A percentile compares a stretch with the other conserved stretches of the same genome.
These are phyloP conservation scores for Okapia johnstoni DNA, from an alignment of 2,113 vertebrate species.

Conservation along the genomic window DNA sequence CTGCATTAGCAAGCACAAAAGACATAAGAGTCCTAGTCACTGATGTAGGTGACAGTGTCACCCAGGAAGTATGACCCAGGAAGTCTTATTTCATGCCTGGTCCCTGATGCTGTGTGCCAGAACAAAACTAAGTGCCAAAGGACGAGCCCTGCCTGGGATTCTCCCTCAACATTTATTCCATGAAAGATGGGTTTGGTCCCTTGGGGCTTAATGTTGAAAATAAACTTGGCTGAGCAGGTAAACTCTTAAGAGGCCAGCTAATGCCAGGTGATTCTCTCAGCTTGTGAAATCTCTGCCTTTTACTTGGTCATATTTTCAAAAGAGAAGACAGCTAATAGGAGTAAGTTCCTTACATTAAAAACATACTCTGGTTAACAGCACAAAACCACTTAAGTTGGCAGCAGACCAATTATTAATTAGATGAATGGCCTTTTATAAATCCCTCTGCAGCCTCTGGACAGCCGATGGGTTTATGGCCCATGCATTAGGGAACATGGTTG, in stretches of 20 bases:
- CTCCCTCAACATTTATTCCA: background rate
- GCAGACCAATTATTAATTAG: conserved; percentile 83
- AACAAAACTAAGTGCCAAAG: background rate
- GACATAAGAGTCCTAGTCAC: background rate
- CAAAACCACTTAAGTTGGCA: conserved; percentile 83
- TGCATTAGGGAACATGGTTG: conserved; percentile 72
- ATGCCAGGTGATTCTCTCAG: conserved; percentile 24
- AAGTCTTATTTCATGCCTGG: background rate
- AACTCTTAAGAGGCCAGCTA: background rate
- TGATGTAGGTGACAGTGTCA: background rate
- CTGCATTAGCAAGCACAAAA: background rate
- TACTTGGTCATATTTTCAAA: conserved; percentile 75
- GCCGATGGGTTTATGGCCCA: conserved; percentile 77
- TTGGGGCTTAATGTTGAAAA: background rate
- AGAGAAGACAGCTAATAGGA: conserved; percentile 80
- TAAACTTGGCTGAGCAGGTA: conserved; percentile 21
- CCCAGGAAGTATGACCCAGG: background rate
- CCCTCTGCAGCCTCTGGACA: conserved; percentile 75
- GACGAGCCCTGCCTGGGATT: background rate
- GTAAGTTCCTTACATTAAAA: conserved; percentile 79
- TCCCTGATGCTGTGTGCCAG: background rate
- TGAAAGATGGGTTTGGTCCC: background rate
- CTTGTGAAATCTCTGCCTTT: conserved; percentile 64
- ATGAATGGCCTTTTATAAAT: conserved; percentile 83
- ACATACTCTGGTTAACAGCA: conserved; percentile 81